Conservation (phyloP, 2,113 vertebrate genomes). For the Porphyrio hochstetteri region DNA sequence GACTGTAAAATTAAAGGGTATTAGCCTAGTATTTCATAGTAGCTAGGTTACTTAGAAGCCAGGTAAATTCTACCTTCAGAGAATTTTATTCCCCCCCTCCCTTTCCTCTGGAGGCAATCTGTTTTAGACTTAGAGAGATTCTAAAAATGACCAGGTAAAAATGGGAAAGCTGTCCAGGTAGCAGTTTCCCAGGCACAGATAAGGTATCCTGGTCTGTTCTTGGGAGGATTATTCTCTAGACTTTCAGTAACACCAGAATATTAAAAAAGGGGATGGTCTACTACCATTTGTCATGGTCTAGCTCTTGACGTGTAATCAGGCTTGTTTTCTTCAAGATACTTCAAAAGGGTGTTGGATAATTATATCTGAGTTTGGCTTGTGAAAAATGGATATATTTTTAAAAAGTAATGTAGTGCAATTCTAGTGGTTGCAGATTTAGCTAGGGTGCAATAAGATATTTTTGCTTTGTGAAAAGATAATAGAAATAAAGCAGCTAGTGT, state of each 20-base stretch:
- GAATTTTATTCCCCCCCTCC: too few relatives aligned
- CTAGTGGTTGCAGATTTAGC: not conserved
- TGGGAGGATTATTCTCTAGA: not conserved
- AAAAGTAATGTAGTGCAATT: not conserved
- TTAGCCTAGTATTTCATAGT: not conserved
- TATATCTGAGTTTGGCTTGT: not conserved
- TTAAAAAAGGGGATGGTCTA: not conserved
- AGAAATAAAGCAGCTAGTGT: not conserved
- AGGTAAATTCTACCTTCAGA: not conserved
- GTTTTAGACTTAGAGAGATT: not conserved
- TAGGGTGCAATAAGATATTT: not conserved
- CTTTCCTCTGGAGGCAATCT: not conserved
- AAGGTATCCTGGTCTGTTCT: not conserved
- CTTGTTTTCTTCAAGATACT: not conserved
- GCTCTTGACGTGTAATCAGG: not conserved
- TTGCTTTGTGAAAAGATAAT: not conserved
- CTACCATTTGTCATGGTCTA: accelerated
- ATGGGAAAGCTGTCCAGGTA: not conserved
- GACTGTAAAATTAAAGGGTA: not conserved
- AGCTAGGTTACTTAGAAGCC: not conserved
- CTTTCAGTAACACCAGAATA: not conserved
- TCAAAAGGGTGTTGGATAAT: not conserved
- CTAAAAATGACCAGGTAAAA: not conserved
- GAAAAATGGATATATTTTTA: not conserved
- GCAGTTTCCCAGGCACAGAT: not conserved